These are phyloP conservation scores for Candidula unifasciata DNA, from an alignment of 2,888 invertebrate species.

Conservation along the genomic window DNA sequence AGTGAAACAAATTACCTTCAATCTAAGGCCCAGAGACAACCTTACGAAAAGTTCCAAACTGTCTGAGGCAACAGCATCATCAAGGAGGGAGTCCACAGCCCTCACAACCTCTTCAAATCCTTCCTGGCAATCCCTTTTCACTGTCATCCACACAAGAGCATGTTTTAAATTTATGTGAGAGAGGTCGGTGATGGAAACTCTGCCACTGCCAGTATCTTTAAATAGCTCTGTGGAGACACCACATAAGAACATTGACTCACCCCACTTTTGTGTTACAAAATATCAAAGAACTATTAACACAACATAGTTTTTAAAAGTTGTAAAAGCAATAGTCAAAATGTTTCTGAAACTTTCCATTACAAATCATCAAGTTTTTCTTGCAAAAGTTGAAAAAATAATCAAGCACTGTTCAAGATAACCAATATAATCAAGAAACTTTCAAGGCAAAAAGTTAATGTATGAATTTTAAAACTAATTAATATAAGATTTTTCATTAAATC, in stretches of 20 bases:
- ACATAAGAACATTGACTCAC: not conserved
- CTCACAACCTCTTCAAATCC: conserved; percentile 18
- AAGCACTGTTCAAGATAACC: too few relatives aligned
- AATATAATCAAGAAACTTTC: too few relatives aligned
- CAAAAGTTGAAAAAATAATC: too few relatives aligned
- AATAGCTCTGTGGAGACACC: conserved; percentile 7
- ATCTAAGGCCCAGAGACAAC: conserved; percentile 20
- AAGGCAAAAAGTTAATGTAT: too few relatives aligned
- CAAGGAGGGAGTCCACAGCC: conserved; percentile 1
- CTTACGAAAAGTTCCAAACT: conserved; percentile 18
- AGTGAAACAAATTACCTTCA: not conserved
- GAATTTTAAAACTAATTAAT: too few relatives aligned
- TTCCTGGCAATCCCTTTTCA: conserved; percentile 6
- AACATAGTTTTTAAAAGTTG: not conserved
- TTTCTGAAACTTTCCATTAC: too few relatives aligned
- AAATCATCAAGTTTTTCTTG: too few relatives aligned
- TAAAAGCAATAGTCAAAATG: too few relatives aligned
- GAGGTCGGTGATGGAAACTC: not conserved
- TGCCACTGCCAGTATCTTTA: not conserved
- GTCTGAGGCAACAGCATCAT: not conserved
- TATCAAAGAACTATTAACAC: not conserved
- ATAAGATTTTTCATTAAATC: too few relatives aligned
- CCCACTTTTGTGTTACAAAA: not conserved
- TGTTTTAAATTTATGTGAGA: conserved; percentile 4
- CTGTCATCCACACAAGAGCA: conserved; percentile 26